Percentiles rank a stretch among this genome's conserved stretches.
phyloP scores from a whole-genome alignment of 2,888 invertebrate species.

The Stenurella melanura region DNA sequence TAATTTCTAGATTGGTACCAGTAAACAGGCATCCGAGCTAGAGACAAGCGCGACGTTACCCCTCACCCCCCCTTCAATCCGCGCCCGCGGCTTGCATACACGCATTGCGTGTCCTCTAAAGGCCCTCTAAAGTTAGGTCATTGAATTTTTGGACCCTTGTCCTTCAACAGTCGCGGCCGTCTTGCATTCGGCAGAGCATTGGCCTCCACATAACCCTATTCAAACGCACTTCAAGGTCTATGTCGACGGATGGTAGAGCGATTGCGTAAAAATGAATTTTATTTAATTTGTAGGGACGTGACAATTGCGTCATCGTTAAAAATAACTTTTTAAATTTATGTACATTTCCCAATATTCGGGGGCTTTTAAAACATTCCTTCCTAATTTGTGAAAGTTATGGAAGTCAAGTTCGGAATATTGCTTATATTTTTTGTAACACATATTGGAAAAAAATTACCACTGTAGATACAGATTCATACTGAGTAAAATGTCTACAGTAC shows the following conservation, averaged over 20 bases:
- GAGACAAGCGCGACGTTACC: slow-evolving; percentile 52
- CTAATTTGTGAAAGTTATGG: background rate
- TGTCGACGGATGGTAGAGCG: slow-evolving; percentile 27
- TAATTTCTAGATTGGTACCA: slow-evolving; percentile 44
- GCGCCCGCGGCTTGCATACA: slow-evolving; percentile 62
- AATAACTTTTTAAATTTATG: background rate
- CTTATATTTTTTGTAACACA: too few relatives aligned
- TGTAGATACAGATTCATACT: too few relatives aligned
- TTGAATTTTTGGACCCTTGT: slow-evolving; percentile 74
- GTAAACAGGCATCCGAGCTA: slow-evolving; percentile 38
- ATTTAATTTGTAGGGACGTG: slow-evolving; percentile 3
- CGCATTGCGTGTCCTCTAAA: slow-evolving; percentile 73
- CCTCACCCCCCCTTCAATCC: slow-evolving; percentile 43
- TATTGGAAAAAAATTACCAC: too few relatives aligned
- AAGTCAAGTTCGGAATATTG: background rate
- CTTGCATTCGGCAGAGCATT: slow-evolving; percentile 68
- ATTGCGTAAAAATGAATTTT: slow-evolving; percentile 9
- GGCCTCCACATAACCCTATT: slow-evolving; percentile 55
- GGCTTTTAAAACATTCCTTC: background rate
- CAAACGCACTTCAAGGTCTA: slow-evolving; percentile 31
- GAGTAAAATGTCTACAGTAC: too few relatives aligned
- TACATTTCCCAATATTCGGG: background rate
- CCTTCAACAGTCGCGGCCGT: slow-evolving; percentile 71
- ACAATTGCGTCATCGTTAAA: background rate
- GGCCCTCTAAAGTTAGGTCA: slow-evolving; percentile 74